phyloP scores from a whole-genome alignment of 2,113 vertebrate genomes.

The Nothobranchius furzeri region DNA sequence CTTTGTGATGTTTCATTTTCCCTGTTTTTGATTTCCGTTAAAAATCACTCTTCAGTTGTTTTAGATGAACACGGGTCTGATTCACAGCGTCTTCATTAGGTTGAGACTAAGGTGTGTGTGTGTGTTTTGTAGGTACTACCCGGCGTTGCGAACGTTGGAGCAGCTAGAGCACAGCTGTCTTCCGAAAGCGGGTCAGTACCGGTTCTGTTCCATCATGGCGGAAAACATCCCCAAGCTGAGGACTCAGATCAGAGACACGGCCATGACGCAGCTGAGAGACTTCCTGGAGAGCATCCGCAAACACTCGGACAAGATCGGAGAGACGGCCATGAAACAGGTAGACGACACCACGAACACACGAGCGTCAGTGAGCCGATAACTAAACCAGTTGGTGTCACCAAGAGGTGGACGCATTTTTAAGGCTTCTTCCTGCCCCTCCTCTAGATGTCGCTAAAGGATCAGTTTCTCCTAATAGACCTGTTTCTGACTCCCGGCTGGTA shows the following conservation, averaged over 20 bases:
- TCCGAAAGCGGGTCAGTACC: slow-evolving; percentile 91
- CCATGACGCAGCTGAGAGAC: slow-evolving; percentile 96
- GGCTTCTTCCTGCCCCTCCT: not conserved
- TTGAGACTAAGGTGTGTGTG: not conserved
- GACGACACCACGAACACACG: no score
- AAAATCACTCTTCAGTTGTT: not conserved
- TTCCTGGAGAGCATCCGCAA: slow-evolving; percentile 99
- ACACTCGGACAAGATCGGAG: slow-evolving; percentile 96
- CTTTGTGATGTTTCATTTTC: slow-evolving; percentile 16
- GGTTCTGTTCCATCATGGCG: slow-evolving; percentile 94
- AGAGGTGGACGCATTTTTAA: no score
- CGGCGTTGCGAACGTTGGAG: slow-evolving; percentile 92
- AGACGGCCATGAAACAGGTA: slow-evolving; percentile 96
- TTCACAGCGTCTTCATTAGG: no score
- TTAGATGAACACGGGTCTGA: not conserved
- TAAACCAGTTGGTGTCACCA: no score
- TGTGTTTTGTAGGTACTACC: slow-evolving; percentile 86
- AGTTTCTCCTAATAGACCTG: not conserved
- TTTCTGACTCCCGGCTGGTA: not conserved
- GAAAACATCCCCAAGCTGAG: slow-evolving; percentile 91
- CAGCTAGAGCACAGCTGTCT: slow-evolving; percentile 91
- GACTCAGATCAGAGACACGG: slow-evolving; percentile 89
- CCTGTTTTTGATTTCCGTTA: slow-evolving; percentile 7
- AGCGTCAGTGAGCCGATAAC: no score
- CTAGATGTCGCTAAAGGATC: slow-evolving; percentile 57